Conservation (phyloP, 2,113 vertebrate species). For the Dasyornis broadbenti region DNA sequence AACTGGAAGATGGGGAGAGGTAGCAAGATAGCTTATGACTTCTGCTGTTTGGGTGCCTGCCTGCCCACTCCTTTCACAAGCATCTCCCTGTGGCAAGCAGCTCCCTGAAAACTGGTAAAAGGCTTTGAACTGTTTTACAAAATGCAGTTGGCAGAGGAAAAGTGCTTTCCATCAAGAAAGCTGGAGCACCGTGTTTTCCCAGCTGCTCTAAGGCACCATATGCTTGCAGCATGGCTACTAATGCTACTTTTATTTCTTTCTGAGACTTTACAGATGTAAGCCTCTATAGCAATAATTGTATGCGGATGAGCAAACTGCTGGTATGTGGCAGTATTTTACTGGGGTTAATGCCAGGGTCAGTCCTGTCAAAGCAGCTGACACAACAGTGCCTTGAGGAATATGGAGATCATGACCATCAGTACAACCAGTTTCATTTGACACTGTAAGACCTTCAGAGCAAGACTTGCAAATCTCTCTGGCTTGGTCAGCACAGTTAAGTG, state of each 20-base stretch:
- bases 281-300: neutral
- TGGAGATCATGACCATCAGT: neutral
- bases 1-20: neutral
- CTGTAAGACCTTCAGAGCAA: neutral
- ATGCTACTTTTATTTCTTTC: constrained; percentile 35
- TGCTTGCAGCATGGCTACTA: constrained; percentile 42
- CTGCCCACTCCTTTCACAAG: constrained; percentile 62
- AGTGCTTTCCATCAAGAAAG: constrained; percentile 54
- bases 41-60: constrained; percentile 61
- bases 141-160: constrained; percentile 54
- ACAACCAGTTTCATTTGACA: neutral
- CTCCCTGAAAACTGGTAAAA: constrained; percentile 60
- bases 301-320: neutral
- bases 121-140: constrained; percentile 67
- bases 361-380: neutral
- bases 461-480: neutral
- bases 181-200: constrained; percentile 53
- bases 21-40: constrained; percentile 7
- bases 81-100: constrained; percentile 51
- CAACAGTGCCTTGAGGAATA: neutral
- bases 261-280: neutral
- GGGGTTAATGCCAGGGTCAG: neutral
- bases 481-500: neutral
- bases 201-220: constrained; percentile 48
- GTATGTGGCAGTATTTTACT: neutral